These are phyloP conservation scores for Typhlomys cinereus DNA, from an alignment of 2,113 vertebrate species.

Conservation along the genomic window DNA sequence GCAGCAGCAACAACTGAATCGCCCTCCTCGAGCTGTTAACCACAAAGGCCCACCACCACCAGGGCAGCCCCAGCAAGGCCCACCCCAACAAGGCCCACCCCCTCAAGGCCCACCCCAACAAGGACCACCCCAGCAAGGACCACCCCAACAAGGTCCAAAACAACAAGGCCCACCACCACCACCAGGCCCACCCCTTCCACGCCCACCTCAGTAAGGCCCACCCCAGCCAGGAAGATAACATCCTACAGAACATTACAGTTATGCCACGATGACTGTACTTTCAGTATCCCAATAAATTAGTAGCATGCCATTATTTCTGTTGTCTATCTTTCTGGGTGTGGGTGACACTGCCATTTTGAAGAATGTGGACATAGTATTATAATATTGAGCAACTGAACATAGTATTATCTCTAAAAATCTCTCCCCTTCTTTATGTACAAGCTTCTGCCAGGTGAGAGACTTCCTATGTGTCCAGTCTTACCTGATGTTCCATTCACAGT, in stretches of 20 bases:
- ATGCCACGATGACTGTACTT: neutral
- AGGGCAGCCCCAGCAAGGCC: neutral
- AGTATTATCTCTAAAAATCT: fast-evolving
- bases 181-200: too few relatives aligned
- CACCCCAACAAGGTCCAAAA: neutral
- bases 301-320: neutral
- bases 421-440: neutral
- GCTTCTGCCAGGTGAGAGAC: neutral
- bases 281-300: neutral
- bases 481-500: neutral
- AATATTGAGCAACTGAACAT: neutral
- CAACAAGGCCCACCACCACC: neutral
- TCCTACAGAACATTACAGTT: neutral
- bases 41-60: neutral
- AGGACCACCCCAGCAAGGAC: neutral
- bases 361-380: neutral
- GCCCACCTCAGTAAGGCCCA: neutral
- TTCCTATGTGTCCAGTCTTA: neutral
- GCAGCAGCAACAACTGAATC: neutral
- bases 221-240: neutral
- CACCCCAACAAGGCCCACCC: neutral
- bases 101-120: neutral
- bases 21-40: neutral
- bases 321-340: neutral
- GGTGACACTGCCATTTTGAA: neutral